Percentiles rank a stretch among this genome's conserved stretches.
These are phyloP conservation scores for Melospiza melodia DNA, from an alignment of 2,113 vertebrate genomes.

Conservation along the genomic window DNA sequence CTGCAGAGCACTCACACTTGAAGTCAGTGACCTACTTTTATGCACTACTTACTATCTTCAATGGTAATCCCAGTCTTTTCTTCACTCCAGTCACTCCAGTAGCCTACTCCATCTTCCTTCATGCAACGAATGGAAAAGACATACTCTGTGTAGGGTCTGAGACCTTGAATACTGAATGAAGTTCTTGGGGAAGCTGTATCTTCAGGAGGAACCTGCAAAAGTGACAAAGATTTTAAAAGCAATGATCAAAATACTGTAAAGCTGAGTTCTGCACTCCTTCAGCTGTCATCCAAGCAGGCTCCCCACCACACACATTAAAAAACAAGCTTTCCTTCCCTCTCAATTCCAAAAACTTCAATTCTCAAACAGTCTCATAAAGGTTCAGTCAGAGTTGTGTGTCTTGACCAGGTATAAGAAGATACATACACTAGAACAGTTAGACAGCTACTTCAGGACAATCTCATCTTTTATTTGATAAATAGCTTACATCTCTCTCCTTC, in stretches of 20 bases:
- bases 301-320: not conserved
- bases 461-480: not conserved
- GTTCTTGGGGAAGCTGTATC: constrained; percentile 68
- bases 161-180: constrained; percentile 85
- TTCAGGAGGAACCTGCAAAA: constrained; percentile 76
- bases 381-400: not conserved
- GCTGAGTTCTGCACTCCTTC: not conserved
- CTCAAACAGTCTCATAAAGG: not conserved
- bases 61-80: constrained; percentile 74
- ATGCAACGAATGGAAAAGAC: constrained; percentile 82
- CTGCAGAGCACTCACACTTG: not conserved
- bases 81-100: constrained; percentile 92
- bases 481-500: not conserved
- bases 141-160: constrained; percentile 83
- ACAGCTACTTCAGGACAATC: not conserved
- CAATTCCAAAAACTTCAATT: not conserved
- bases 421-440: not conserved
- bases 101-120: constrained; percentile 40
- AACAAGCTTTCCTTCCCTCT: not conserved
- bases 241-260: not conserved
- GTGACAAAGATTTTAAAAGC: not conserved
- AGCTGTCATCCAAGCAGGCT: not conserved
- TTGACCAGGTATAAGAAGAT: not conserved
- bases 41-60: constrained; percentile 82
- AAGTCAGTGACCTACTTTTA: not conserved